Evolutionary conservation across 2,113 vertebrate genomes (phyloP).

Genomic region (Redunca redunca): DNA sequence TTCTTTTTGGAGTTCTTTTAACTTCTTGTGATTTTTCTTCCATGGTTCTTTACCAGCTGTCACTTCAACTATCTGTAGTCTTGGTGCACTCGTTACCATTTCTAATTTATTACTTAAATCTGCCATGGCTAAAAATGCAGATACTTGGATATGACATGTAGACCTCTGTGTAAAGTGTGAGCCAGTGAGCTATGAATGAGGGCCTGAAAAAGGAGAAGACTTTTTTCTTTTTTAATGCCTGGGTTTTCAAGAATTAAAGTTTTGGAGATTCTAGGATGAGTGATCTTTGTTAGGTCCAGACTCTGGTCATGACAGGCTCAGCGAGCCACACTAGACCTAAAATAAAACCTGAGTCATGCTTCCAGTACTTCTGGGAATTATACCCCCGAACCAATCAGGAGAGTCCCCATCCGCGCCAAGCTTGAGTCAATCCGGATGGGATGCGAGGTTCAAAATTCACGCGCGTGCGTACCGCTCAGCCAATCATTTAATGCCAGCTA

Average conservation of each 20-base stretch:
- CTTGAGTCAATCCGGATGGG: too few species aligned
- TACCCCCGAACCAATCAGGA: too few species aligned
- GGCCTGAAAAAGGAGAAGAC: background rate
- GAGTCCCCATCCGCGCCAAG: too few species aligned
- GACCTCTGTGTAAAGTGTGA: background rate
- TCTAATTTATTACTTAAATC: background rate
- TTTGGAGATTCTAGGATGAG: background rate
- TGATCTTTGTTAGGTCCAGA: background rate
- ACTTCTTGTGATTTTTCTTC: background rate
- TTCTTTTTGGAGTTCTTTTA: background rate
- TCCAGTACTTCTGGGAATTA: too few species aligned
- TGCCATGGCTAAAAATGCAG: background rate
- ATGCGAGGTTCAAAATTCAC: too few species aligned
- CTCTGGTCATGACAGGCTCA: too few species aligned
- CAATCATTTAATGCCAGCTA: too few species aligned
- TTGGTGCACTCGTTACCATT: background rate
- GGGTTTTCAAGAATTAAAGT: background rate
- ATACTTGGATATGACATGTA: background rate
- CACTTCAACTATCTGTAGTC: background rate
- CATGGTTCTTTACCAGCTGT: background rate
- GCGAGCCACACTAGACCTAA: too few species aligned
- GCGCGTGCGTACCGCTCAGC: too few species aligned
- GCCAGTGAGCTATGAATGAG: background rate
- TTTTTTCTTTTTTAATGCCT: background rate
- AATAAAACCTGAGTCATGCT: too few species aligned